A percentile compares a stretch with the other conserved stretches of the same genome.
Evolutionary conservation across 2,113 vertebrate species (phyloP).

Genomic region (Rissa tridactyla): DNA sequence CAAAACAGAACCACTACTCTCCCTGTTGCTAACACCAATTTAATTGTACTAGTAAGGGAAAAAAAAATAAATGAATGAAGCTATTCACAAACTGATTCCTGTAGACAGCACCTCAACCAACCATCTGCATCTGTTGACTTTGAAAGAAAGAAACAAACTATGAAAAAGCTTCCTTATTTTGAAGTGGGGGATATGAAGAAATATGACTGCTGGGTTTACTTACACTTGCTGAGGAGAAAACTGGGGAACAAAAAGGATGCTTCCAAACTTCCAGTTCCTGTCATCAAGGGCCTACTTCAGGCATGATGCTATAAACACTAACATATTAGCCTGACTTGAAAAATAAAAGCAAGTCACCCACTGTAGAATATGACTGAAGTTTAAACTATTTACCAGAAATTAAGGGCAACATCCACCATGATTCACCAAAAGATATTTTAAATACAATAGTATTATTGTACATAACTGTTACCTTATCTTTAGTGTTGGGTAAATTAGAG

Average conservation of each 20-base stretch:
- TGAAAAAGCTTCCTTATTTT: background rate
- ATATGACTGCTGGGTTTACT: background rate
- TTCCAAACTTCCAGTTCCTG: background rate
- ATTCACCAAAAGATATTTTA: background rate
- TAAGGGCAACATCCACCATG: background rate
- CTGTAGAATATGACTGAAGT: background rate
- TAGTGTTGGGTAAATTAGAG: background rate
- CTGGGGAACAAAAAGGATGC: background rate
- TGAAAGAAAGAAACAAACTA: background rate
- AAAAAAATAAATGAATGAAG: background rate
- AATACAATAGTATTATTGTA: background rate
- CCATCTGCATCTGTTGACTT: background rate
- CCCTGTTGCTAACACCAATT: background rate
- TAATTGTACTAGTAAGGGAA: background rate
- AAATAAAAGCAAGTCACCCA: background rate
- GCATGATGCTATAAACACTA: background rate
- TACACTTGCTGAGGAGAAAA: background rate
- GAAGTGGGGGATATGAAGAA: background rate
- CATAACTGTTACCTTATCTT: background rate
- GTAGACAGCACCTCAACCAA: background rate
- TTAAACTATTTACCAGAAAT: conserved; percentile 9
- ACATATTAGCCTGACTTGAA: background rate
- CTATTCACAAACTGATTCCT: background rate
- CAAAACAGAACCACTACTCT: background rate
- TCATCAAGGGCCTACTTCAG: background rate